Conservation (phyloP, 1,140 invertebrate genomes). For the Pseudomyrmex concolor region DNA sequence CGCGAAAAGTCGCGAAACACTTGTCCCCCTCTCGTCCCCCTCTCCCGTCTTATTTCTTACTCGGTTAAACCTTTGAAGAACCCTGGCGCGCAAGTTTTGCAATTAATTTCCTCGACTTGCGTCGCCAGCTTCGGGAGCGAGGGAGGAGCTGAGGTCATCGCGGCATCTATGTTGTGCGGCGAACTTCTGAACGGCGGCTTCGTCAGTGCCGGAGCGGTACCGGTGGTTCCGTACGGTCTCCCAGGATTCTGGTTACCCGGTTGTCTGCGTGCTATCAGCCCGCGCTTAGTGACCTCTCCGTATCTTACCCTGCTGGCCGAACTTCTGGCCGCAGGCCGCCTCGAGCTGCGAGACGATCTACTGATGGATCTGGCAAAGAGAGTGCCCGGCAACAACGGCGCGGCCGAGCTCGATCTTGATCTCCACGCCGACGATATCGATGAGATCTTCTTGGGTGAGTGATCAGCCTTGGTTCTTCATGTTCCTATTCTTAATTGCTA, state of each 20-base stretch:
- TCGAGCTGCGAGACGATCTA: constrained; percentile 69
- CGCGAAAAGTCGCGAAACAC: constrained; percentile 38
- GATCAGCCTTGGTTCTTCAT: no score
- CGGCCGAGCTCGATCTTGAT: constrained; percentile 74
- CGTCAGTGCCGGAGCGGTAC: constrained; percentile 84
- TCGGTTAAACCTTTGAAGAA: constrained; percentile 42
- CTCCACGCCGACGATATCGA: constrained; percentile 77
- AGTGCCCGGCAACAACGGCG: constrained; percentile 64
- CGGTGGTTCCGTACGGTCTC: constrained; percentile 83
- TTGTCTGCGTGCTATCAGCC: constrained; percentile 81
- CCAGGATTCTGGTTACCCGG: constrained; percentile 83
- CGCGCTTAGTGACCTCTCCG: constrained; percentile 80
- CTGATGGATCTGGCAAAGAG: constrained; percentile 78
- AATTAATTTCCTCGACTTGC: constrained; percentile 36
- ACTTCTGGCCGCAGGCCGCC: constrained; percentile 80
- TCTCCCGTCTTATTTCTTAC: constrained; percentile 24
- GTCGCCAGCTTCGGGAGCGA: constrained; percentile 36
- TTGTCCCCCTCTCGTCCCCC: not conserved
- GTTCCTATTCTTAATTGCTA: no score
- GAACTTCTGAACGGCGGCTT: constrained; percentile 85
- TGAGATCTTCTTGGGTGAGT: constrained; percentile 83
- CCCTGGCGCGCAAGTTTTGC: constrained; percentile 32
- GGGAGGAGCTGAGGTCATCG: constrained; percentile 73
- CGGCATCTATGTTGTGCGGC: constrained; percentile 85
- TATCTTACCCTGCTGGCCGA: constrained; percentile 82